A percentile compares a stretch with the other conserved stretches of the same genome.
Evolutionary conservation across 64 coral and sea anemone genomes (phyloP).

Genomic region (Anthopleura sola): DNA sequence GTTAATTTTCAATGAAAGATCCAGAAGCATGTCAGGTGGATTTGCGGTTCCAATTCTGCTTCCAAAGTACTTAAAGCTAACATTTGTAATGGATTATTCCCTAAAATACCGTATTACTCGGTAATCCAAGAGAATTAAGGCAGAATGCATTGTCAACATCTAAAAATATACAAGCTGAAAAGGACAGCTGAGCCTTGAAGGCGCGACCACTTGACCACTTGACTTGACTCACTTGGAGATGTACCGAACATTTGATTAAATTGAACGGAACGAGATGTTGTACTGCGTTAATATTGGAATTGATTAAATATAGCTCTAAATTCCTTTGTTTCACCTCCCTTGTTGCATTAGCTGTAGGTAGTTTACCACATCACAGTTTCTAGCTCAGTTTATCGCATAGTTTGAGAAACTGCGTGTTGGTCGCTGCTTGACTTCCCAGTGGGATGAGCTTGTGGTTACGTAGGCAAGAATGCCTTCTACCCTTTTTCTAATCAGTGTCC

Average conservation of each 20-base stretch:
- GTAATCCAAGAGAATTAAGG: neutral
- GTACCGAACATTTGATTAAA: neutral
- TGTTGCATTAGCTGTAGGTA: too few relatives aligned
- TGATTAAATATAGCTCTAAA: neutral
- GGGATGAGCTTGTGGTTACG: neutral
- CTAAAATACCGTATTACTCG: neutral
- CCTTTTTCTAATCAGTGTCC: too few relatives aligned
- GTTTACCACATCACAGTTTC: too few relatives aligned
- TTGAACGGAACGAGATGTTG: neutral
- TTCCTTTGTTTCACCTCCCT: too few relatives aligned
- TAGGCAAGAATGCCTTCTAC: neutral
- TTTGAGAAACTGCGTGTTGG: neutral
- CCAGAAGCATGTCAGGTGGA: neutral
- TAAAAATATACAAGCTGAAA: neutral
- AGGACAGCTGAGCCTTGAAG: neutral
- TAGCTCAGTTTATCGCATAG: neutral
- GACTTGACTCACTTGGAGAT: neutral
- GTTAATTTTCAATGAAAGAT: neutral
- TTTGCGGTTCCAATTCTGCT: neutral
- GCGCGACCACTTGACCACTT: conserved; percentile 3
- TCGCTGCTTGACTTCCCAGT: neutral
- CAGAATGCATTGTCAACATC: neutral
- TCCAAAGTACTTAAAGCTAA: neutral
- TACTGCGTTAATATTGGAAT: neutral
- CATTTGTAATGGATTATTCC: neutral